Base-by-base conservation (phyloP, 1,140 invertebrate genomes). In the Macrostomum lignano region DNA sequence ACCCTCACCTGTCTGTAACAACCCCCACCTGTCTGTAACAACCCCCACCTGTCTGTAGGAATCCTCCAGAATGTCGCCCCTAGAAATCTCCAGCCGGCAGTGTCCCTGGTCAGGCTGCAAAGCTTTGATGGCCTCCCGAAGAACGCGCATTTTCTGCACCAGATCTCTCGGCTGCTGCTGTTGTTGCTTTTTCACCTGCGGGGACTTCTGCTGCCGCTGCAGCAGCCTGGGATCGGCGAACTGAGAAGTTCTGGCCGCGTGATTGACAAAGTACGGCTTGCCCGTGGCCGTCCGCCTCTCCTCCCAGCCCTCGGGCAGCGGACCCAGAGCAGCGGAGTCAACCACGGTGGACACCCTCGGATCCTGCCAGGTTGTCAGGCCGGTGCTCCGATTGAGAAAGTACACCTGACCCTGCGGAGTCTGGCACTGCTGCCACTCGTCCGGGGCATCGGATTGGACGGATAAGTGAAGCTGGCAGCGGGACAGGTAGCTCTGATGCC, bases 321-420 rank as follows among this genome's bases (percentile, higher is more conserved):
- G 32, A 47, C 86, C 78, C 47, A 86, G 78, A 69, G 42, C 75
- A 22, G 67, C 67, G 51, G 84, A 77, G 38, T 56, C 6, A 33
- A 21, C 15, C 17, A n/a, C 11, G 61, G 82, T 86, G 61, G 94
- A n/a, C 7, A 82, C 93, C 41, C 88, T 60, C 1, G 88, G 88
- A 66, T 96, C 88, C 51, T 94, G 84, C 88, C 88, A 96, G 51
- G 94, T 86, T 4, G 88, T 96, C 15, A 84, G 94, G 45, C 84
- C 67, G 61, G 91, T 96, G 51, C 84, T 84, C 55, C 96, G 88
- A 63, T 96, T 94, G 7, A 96, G 84, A 64, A 76, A 98, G 62
- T 96, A 96, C 21, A 82, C 71, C 42, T 86, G 64, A 29, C 77
- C 75, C 22, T 41, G n/a, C 3, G 23, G 7, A 29, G 82, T 91